phyloP scores from a whole-genome alignment of 2,113 vertebrate genomes.

The Emydocephalus ijimae region DNA sequence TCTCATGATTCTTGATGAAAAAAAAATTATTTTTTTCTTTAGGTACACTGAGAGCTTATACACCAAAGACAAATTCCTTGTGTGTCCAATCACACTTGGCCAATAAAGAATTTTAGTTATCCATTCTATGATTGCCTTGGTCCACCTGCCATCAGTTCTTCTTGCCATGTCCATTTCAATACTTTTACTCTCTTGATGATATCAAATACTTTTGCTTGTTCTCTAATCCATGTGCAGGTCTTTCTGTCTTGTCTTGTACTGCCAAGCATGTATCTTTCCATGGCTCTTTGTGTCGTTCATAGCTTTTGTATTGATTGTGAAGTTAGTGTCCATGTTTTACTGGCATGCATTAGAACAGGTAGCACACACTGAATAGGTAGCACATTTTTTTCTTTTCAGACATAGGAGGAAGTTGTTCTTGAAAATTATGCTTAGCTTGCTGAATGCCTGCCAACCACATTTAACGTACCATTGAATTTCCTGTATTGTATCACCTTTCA shows the following conservation, averaged over 20 bases:
- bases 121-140: background rate
- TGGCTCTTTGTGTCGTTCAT: background rate
- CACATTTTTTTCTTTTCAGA: background rate
- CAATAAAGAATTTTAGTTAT: background rate
- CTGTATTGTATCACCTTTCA: background rate
- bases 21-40: too few relatives aligned
- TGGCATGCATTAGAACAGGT: background rate
- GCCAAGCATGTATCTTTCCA: background rate
- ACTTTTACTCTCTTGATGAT: background rate
- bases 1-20: too few relatives aligned
- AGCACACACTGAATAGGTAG: background rate
- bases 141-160: background rate
- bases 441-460: background rate
- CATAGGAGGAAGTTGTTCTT: background rate
- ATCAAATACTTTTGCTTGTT: background rate
- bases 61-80: too few relatives aligned
- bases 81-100: too few relatives aligned
- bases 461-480: background rate
- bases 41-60: too few relatives aligned
- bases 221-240: background rate
- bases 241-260: background rate
- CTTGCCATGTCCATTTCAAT: background rate
- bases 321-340: background rate
- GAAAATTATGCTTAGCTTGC: background rate
- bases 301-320: background rate